Evolutionary conservation across 2,888 invertebrate species (phyloP).

Genomic region (Isotomurus palustris): DNA sequence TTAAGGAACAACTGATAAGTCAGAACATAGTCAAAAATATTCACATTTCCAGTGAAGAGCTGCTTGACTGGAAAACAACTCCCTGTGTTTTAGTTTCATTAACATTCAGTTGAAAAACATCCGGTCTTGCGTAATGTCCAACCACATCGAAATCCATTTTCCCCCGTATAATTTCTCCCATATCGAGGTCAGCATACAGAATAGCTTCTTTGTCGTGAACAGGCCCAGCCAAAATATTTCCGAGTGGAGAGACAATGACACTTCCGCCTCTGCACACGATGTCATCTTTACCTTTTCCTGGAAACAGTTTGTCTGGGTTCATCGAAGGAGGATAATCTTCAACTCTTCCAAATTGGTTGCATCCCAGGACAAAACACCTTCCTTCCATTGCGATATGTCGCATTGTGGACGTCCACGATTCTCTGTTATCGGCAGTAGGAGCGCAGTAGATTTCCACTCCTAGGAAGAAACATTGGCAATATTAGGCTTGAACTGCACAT

Average conservation of each 20-base stretch:
- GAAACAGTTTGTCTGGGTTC: constrained; percentile 16
- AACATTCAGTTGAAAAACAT: constrained; percentile 28
- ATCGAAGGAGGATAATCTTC: constrained; percentile 26
- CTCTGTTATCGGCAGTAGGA: constrained; percentile 32
- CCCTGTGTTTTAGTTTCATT: constrained; percentile 17
- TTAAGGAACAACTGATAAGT: too few relatives aligned
- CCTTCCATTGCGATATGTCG: constrained; percentile 37
- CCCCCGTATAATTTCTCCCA: constrained; percentile 27
- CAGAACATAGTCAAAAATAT: too few relatives aligned
- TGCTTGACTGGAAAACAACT: not conserved
- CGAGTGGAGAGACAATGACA: constrained; percentile 30
- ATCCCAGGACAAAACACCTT: constrained; percentile 33
- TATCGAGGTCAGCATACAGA: constrained; percentile 30
- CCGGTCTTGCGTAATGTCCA: constrained; percentile 32
- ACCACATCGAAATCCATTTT: constrained; percentile 36
- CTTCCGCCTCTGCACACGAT: constrained; percentile 29
- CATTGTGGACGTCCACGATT: constrained; percentile 31
- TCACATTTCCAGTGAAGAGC: too few relatives aligned
- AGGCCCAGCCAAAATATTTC: constrained; percentile 33
- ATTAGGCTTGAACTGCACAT: not conserved
- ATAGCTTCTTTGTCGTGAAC: constrained; percentile 29
- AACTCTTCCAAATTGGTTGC: constrained; percentile 32
- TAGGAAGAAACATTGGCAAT: not conserved
- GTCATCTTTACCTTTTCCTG: constrained; percentile 16
- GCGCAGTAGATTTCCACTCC: constrained; percentile 36